Evolutionary conservation across 2,113 vertebrate species (phyloP), one percentile per base, ranked within the genome.

Genomic region (Paramormyrops kingsleyae): DNA sequence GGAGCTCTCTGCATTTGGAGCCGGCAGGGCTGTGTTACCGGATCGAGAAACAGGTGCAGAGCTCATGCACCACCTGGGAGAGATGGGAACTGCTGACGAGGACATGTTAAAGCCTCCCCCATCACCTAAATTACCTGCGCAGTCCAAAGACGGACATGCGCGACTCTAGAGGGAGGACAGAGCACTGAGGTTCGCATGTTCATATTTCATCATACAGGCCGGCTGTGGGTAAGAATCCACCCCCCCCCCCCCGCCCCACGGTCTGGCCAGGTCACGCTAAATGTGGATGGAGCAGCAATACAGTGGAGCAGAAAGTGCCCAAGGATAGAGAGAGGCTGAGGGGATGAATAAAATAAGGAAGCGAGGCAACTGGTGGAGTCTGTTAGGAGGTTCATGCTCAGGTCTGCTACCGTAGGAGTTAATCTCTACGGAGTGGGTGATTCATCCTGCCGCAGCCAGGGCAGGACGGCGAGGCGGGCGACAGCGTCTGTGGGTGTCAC

Each of bases 401-500:
- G 49, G 47, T 53, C 88, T 42, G 46, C 44, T 47, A 13, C 62
- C 35, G 88, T 46, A 77, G 66, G 88, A 35, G 88, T 89, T 89
- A 83, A 80, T 89, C 88, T 52, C 70, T n/a, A 5, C 27, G n/a
- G 70, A 89, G 88, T 8, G 46, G 44, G 47, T 52, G 70, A 89
- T 80, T 89, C 88, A 80, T 52, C 17, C 44, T 24, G 44, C n/a
- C 27, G 66, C 35, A 15, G 62, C 19, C n/a, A 8, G 70, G 53
- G 66, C 88, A 89, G 70, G 46, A 39, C 9, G 27, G 85, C n/a
- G 12, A 53, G 85, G 49, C 35, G 15, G 50, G 66, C 9, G 70
- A 47, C 88, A 83, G 70, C 62, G 31, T 77, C 27, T 52, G 66
- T 50, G 70, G 88, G 62, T 49, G 70, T 80, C 88, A 52, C 88